Conservation (phyloP, 1,140 invertebrate genomes). For the Pissodes strobi region DNA sequence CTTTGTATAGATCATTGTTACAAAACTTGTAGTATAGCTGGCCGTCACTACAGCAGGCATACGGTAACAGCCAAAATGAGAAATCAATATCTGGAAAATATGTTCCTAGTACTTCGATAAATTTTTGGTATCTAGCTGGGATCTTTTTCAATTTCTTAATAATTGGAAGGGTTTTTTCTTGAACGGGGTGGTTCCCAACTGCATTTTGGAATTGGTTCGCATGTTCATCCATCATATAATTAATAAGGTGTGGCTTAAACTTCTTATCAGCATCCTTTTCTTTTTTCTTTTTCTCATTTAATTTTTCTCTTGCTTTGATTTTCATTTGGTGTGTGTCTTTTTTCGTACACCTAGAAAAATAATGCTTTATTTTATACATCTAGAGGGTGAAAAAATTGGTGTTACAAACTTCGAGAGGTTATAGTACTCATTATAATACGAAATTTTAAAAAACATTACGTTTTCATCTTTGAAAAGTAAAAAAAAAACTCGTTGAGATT, state of each 20-base stretch:
- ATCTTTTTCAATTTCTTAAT: conserved; percentile 28
- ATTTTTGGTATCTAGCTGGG: conserved; percentile 38
- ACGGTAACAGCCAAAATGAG: conserved; percentile 40
- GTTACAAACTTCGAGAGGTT: no score
- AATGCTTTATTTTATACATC: no score
- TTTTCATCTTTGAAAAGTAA: no score
- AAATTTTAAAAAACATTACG: no score
- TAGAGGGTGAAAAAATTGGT: no score
- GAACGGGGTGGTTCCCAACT: not conserved
- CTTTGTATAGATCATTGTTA: conserved; percentile 6
- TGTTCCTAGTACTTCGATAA: conserved; percentile 40
- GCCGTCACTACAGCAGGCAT: conserved; percentile 44
- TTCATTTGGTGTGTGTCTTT: not conserved
- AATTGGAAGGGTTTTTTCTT: not conserved
- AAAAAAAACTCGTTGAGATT: no score
- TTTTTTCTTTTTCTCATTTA: not conserved
- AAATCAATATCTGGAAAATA: conserved; percentile 48
- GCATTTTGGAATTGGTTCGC: not conserved
- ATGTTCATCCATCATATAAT: not conserved
- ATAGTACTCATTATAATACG: no score
- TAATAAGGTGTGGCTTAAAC: not conserved
- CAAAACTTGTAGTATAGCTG: conserved; percentile 46
- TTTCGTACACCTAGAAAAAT: conserved; percentile 10
- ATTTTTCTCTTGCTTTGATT: not conserved
- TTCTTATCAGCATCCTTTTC: not conserved